phyloP scores from a whole-genome alignment of 2,797 vertebrate genomes.

The Apogon talboti region DNA sequence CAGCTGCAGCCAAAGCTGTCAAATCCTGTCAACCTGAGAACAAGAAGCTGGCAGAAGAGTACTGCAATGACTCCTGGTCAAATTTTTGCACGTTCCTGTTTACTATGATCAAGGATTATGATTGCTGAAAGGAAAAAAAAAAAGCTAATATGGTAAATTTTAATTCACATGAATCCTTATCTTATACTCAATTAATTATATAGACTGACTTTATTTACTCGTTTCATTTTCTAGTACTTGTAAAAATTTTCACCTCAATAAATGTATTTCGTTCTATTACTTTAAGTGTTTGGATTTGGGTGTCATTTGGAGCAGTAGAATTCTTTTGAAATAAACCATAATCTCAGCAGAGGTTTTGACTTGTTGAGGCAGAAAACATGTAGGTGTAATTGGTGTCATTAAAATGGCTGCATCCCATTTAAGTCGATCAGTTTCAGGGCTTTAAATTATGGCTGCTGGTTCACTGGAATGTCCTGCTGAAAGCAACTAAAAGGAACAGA shows the following conservation, averaged over 20 bases:
- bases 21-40: slow-evolving; percentile 81
- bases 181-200: background rate
- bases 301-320: background rate
- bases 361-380: too few species aligned
- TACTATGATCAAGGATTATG: slow-evolving; percentile 87
- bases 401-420: too few species aligned
- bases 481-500: too few species aligned
- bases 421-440: too few species aligned
- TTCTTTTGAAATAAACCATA: background rate
- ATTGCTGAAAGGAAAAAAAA: slow-evolving; percentile 78
- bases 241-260: background rate
- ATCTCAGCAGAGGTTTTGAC: too few species aligned
- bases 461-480: too few species aligned
- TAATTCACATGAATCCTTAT: background rate
- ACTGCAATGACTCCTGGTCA: slow-evolving; percentile 85
- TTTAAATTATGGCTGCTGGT: too few species aligned
- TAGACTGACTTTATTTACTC: background rate
- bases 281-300: background rate
- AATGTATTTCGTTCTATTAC: slow-evolving; percentile 12
- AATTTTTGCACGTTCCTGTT: slow-evolving; percentile 89
- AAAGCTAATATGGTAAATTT: background rate
- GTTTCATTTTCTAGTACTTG: background rate
- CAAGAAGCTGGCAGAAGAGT: slow-evolving; percentile 83
- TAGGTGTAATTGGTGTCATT: too few species aligned
- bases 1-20: slow-evolving; percentile 8